Percentiles rank a stretch among this genome's conserved stretches.
phyloP scores from a whole-genome alignment of 2,888 invertebrate species.

The Silvanus unidentatus region DNA sequence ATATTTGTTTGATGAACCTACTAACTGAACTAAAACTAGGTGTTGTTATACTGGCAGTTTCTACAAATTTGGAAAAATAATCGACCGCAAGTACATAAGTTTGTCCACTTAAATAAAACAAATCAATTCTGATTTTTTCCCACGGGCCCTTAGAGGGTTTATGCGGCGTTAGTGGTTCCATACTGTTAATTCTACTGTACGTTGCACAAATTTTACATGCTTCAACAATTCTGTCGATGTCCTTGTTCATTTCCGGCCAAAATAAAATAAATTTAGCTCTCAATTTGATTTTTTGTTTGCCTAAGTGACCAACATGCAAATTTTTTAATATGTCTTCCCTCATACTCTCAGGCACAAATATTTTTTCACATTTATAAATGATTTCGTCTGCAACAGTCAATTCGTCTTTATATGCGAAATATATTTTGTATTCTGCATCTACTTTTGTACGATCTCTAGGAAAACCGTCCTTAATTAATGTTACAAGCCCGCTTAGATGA shows the following conservation, averaged over 20 bases:
- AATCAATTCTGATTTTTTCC: constrained; percentile 3
- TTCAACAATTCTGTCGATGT: constrained; percentile 7
- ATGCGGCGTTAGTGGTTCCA: constrained; percentile 13
- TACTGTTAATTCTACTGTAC: constrained; percentile 4
- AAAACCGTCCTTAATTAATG: not conserved
- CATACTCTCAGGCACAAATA: constrained; percentile 3
- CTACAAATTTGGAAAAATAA: not conserved
- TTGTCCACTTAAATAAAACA: not conserved
- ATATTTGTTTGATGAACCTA: not conserved
- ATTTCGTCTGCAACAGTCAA: constrained; percentile 1
- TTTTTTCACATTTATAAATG: constrained; percentile 7
- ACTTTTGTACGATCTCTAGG: not conserved
- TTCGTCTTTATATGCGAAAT: constrained; percentile 4
- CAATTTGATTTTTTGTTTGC: constrained; percentile 6
- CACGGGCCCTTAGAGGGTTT: constrained; percentile 13
- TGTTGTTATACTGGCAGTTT: not conserved
- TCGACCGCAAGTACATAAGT: not conserved
- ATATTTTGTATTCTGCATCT: not conserved
- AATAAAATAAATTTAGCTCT: constrained; percentile 6
- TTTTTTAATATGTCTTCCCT: constrained; percentile 3
- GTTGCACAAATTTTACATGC: constrained; percentile 4
- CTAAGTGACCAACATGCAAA: constrained; percentile 8
- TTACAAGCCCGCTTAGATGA: no score
- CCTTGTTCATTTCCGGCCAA: constrained; percentile 11
- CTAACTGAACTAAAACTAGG: not conserved